phyloP scores from a whole-genome alignment of 2,888 invertebrate species.

The Disparrhopalites patrizii region DNA sequence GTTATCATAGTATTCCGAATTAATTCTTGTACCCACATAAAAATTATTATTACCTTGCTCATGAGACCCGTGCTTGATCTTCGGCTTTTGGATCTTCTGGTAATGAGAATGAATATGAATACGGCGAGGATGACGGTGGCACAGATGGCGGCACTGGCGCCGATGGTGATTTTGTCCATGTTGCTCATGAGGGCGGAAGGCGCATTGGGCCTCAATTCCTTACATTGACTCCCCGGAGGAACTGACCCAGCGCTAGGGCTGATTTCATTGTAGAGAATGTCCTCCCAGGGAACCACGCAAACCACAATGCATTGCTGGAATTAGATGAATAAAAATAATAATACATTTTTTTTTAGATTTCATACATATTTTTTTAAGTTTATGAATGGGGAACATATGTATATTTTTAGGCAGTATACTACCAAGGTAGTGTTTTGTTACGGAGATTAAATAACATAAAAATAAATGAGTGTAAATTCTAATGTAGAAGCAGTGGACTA shows the following conservation, averaged over 20 bases:
- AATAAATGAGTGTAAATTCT: too few species aligned
- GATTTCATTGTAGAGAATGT: slow-evolving; percentile 52
- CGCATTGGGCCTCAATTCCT: slow-evolving; percentile 80
- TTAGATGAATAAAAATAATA: slow-evolving; percentile 8
- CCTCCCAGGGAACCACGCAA: slow-evolving; percentile 86
- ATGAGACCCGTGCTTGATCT: slow-evolving; percentile 40
- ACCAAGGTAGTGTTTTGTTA: too few species aligned
- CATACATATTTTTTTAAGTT: background rate
- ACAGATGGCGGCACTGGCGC: slow-evolving; percentile 87
- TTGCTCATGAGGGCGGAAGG: slow-evolving; percentile 69
- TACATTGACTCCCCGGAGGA: slow-evolving; percentile 65
- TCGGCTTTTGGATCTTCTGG: slow-evolving; percentile 57
- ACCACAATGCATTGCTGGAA: slow-evolving; percentile 85
- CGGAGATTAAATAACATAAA: too few species aligned
- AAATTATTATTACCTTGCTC: slow-evolving; percentile 46
- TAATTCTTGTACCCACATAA: background rate
- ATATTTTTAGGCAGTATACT: too few species aligned
- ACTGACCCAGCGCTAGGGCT: slow-evolving; percentile 63
- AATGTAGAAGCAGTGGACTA: too few species aligned
- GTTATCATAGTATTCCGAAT: slow-evolving; percentile 7
- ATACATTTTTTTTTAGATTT: background rate
- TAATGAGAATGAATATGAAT: slow-evolving; percentile 82
- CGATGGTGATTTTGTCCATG: slow-evolving; percentile 93
- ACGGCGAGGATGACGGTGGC: slow-evolving; percentile 87
- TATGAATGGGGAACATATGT: background rate